Evolutionary conservation across 2,113 vertebrate species (phyloP).

Genomic region (Melanocharis versteri): DNA sequence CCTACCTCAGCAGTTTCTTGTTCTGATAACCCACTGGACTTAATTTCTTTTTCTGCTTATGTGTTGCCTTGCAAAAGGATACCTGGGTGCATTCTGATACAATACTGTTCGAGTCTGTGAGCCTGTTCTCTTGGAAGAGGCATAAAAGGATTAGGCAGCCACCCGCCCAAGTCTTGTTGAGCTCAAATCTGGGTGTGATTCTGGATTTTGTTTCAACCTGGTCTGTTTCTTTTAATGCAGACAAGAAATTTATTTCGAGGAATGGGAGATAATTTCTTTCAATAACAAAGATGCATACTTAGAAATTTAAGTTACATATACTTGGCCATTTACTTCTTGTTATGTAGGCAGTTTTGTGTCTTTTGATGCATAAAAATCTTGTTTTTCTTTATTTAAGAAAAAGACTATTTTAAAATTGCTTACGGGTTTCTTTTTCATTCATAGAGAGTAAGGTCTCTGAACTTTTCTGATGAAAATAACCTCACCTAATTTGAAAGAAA

Average conservation of each 20-base stretch:
- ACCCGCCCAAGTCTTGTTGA: not conserved
- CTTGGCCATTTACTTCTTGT: not conserved
- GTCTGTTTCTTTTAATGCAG: not conserved
- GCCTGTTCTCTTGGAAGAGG: not conserved
- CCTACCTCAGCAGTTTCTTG: not conserved
- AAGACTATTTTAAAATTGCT: not conserved
- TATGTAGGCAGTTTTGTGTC: not conserved
- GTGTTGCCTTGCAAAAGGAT: not conserved
- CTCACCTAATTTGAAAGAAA: constrained; percentile 25
- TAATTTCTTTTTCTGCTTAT: not conserved
- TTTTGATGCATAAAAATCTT: not conserved
- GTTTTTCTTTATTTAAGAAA: not conserved
- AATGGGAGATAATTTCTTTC: not conserved
- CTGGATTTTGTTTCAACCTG: not conserved
- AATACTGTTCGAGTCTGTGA: not conserved
- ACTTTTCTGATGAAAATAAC: constrained; percentile 24
- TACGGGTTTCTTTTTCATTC: not conserved
- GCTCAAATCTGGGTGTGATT: not conserved
- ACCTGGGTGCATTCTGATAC: not conserved
- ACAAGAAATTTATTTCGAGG: not conserved
- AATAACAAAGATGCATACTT: not conserved
- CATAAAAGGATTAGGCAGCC: not conserved
- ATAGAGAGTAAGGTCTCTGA: not conserved
- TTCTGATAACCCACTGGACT: not conserved
- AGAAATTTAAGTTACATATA: not conserved